A percentile compares a stretch with the other conserved stretches of the same genome.
phyloP scores from a whole-genome alignment of 2,797 vertebrate species.

The Kryptopterus vitreolus region DNA sequence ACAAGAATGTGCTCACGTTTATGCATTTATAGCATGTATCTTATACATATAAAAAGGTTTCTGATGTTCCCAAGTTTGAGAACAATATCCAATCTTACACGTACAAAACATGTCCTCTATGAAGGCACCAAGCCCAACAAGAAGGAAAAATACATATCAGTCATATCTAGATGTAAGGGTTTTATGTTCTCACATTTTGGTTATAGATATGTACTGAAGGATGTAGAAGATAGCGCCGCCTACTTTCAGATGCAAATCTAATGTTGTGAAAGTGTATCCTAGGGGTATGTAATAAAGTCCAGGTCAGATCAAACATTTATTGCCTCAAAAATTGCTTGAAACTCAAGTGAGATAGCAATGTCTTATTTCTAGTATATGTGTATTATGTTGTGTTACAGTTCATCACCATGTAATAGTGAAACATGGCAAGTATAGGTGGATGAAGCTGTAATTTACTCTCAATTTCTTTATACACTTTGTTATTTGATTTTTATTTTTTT shows the following conservation, averaged over 20 bases:
- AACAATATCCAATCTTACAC: not conserved
- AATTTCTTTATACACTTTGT: too few relatives aligned
- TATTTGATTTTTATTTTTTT: too few relatives aligned
- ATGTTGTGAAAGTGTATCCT: not conserved
- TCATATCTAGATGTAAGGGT: not conserved
- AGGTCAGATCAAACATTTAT: too few relatives aligned
- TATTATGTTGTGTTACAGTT: not conserved
- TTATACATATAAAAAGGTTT: not conserved
- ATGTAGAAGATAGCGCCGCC: not conserved
- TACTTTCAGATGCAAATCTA: not conserved
- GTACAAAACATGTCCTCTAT: not conserved
- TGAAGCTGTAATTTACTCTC: too few relatives aligned
- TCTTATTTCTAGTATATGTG: not conserved
- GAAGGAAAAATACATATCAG: not conserved
- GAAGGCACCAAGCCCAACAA: not conserved
- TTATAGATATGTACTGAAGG: not conserved
- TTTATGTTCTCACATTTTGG: not conserved
- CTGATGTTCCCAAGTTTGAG: not conserved
- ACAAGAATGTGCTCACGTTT: not conserved
- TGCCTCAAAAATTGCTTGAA: not conserved
- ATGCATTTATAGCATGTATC: too few relatives aligned
- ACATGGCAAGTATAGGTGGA: too few relatives aligned
- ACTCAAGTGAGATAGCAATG: not conserved
- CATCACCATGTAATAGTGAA: too few relatives aligned
- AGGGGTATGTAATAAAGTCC: not conserved